A percentile compares a stretch with the other conserved stretches of the same genome.
Evolutionary conservation across 2,113 vertebrate species (phyloP).

Genomic region (Ceyx margarethae): DNA sequence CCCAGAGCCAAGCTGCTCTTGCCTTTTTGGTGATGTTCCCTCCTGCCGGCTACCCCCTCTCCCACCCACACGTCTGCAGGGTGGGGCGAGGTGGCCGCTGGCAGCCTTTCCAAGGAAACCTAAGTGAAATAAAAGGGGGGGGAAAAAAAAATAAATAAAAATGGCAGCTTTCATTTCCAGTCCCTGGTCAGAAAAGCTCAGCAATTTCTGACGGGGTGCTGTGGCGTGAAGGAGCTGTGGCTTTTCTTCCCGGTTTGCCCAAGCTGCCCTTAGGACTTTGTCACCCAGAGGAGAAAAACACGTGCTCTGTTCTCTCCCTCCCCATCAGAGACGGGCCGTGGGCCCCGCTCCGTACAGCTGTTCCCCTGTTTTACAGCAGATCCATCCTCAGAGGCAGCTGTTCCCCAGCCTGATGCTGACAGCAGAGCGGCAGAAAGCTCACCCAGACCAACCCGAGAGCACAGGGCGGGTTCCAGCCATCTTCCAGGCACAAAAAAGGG

Average conservation of each 20-base stretch:
- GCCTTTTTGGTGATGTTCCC: conserved; percentile 58
- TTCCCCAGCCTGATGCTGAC: neutral
- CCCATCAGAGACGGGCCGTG: neutral
- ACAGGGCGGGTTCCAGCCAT: neutral
- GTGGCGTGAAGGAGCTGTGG: neutral
- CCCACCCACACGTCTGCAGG: conserved; percentile 42
- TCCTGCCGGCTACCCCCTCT: conserved; percentile 31
- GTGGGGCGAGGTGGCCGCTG: conserved; percentile 41
- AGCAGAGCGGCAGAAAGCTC: neutral
- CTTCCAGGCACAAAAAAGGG: neutral
- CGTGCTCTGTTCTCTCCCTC: neutral
- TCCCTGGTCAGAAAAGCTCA: neutral
- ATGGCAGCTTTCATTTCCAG: neutral
- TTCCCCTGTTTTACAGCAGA: neutral
- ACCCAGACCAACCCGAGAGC: neutral
- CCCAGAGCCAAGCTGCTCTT: conserved; percentile 29
- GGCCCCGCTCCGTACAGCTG: neutral
- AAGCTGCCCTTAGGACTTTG: conserved; percentile 25
- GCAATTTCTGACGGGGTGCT: neutral
- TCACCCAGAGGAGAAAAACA: neutral
- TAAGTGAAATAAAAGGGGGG: neutral
- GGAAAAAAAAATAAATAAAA: neutral
- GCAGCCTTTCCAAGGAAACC: neutral
- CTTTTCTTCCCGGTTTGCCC: neutral
- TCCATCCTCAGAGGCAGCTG: neutral